phyloP scores from a whole-genome alignment of 1,140 invertebrate genomes.

The Papilio dardanus region DNA sequence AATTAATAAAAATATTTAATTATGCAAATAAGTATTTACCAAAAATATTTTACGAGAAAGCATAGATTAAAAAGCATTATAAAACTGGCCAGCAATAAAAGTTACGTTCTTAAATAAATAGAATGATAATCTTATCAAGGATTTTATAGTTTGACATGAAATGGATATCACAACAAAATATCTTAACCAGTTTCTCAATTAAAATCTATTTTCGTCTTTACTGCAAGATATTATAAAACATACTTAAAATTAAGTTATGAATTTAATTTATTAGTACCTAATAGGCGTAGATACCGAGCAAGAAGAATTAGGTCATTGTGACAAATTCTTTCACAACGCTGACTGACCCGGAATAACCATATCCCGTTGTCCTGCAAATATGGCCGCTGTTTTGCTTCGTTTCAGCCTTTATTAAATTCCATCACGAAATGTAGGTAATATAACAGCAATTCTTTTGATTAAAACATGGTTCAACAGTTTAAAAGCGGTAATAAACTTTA shows the following conservation, averaged over 20 bases:
- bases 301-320: background rate
- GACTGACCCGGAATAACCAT: conserved; percentile 1
- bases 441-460: background rate
- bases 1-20: background rate
- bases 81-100: no score
- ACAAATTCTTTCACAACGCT: conserved; percentile 11
- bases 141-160: no score
- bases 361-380: conserved; percentile 16
- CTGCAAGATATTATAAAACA: no score
- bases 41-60: no score
- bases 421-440: background rate
- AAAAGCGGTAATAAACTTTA: background rate
- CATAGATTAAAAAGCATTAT: no score
- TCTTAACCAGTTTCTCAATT: no score
- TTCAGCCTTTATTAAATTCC: background rate
- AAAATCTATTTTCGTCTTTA: no score
- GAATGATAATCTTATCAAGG: no score
- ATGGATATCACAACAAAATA: no score
- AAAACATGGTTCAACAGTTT: background rate
- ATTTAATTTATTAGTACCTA: background rate
- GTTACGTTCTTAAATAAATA: no score
- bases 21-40: no score
- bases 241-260: no score
- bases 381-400: background rate
- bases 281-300: background rate